A percentile compares a stretch with the other conserved stretches of the same genome.
phyloP scores from a whole-genome alignment of 1,140 invertebrate species.

The Colletes gigas region DNA sequence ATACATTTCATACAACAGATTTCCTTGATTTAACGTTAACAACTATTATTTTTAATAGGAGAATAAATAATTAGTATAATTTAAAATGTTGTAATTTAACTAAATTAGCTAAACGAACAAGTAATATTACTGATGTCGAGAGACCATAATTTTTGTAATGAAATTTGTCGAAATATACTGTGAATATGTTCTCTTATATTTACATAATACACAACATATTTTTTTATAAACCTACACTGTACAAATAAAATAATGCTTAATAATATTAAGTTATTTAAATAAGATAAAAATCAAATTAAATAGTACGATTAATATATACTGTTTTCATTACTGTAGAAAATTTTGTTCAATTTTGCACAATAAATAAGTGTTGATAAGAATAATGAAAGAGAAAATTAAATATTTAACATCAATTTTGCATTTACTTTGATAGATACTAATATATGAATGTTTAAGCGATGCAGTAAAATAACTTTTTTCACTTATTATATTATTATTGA shows the following conservation, averaged over 20 bases:
- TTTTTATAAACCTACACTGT: constrained; percentile 52
- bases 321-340: constrained; percentile 2
- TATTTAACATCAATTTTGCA: constrained; percentile 4
- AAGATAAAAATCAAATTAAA: constrained; percentile 43
- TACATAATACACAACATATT: constrained; percentile 57
- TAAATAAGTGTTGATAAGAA: constrained; percentile 11
- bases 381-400: constrained; percentile 24
- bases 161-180: constrained; percentile 36
- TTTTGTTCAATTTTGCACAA: constrained; percentile 6
- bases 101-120: not conserved
- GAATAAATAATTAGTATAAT: not conserved
- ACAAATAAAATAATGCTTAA: constrained; percentile 43
- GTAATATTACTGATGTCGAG: not conserved
- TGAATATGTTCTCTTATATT: constrained; percentile 37
- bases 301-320: constrained; percentile 11
- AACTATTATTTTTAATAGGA: not conserved
- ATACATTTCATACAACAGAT: constrained; percentile 26
- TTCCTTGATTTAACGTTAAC: not conserved
- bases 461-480: not conserved
- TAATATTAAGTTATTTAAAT: constrained; percentile 46
- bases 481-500: not conserved
- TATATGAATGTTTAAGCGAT: not conserved
- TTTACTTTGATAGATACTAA: not conserved
- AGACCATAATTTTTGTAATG: constrained; percentile 7
- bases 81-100: not conserved